Evolutionary conservation across 1,140 invertebrate genomes (phyloP).

Genomic region (Drosophila parvula): DNA sequence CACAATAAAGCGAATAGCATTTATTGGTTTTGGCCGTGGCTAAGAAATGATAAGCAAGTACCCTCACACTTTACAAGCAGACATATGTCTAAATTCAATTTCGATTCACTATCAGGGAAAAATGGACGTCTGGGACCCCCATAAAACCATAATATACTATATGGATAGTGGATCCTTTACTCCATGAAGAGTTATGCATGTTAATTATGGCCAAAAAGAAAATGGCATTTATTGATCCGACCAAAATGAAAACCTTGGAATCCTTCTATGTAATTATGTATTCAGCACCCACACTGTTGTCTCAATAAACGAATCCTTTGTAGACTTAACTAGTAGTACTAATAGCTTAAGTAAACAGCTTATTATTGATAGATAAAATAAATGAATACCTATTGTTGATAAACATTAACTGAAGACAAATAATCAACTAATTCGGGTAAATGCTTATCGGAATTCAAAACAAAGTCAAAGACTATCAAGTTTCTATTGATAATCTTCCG

Average conservation of each 20-base stretch:
- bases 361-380: neutral
- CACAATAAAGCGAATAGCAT: constrained; percentile 43
- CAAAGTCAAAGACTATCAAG: no score
- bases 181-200: neutral
- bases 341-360: neutral
- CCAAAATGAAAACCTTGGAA: neutral
- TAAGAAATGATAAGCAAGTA: constrained; percentile 39
- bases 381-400: neutral
- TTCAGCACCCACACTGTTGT: no score
- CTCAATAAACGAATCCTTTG: neutral
- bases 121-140: constrained; percentile 3
- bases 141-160: constrained; percentile 7
- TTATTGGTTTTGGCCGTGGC: constrained; percentile 37
- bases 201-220: constrained; percentile 17
- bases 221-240: neutral
- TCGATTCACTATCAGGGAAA: constrained; percentile 4
- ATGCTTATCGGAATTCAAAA: neutral
- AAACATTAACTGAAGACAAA: neutral
- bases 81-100: constrained; percentile 25
- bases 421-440: neutral
- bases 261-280: neutral
- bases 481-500: no score
- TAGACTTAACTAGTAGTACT: no score
- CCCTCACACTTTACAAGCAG: constrained; percentile 6
- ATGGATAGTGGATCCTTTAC: constrained; percentile 13